Evolutionary conservation across 2,113 vertebrate genomes (phyloP).

Genomic region (Elephantulus edwardii): DNA sequence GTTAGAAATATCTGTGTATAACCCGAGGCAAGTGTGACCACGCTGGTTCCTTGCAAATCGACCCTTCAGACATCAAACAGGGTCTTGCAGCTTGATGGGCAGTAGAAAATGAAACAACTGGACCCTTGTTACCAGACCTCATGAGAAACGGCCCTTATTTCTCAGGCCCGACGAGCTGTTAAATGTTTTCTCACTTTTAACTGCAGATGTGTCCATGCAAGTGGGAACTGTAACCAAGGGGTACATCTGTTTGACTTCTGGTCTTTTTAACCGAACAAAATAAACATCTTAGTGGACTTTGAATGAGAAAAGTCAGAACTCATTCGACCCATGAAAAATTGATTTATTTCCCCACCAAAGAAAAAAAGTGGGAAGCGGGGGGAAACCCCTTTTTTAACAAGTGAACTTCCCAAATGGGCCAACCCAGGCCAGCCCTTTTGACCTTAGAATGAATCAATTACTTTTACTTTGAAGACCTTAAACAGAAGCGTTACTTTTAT

Average conservation of each 20-base stretch:
- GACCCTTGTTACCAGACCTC: slow-evolving; percentile 51
- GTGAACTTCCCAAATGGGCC: slow-evolving; percentile 13
- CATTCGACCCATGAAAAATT: slow-evolving; percentile 67
- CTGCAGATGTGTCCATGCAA: slow-evolving; percentile 55
- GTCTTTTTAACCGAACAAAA: slow-evolving; percentile 60
- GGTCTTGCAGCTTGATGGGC: slow-evolving; percentile 8
- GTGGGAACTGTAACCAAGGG: slow-evolving; percentile 55
- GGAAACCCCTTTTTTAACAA: slow-evolving; percentile 57
- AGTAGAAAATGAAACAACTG: slow-evolving; percentile 54
- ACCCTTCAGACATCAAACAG: background rate
- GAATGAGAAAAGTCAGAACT: slow-evolving; percentile 62
- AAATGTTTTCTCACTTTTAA: slow-evolving; percentile 66
- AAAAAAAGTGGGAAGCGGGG: background rate
- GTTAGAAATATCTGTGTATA: slow-evolving; percentile 1
- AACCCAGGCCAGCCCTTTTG: slow-evolving; percentile 47
- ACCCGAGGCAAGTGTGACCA: background rate
- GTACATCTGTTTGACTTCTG: slow-evolving; percentile 63
- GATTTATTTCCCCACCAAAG: slow-evolving; percentile 61
- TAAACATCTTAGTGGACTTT: slow-evolving; percentile 60
- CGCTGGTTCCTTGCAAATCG: background rate
- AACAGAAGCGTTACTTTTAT: slow-evolving; percentile 38
- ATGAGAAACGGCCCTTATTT: slow-evolving; percentile 58
- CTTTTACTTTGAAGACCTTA: slow-evolving; percentile 60
- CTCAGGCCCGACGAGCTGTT: slow-evolving; percentile 65
- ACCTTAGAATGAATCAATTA: slow-evolving; percentile 66